Evolutionary conservation across 2,797 vertebrate species (phyloP), one percentile per base, ranked within the genome.

Genomic region (Pipistrellus pipistrellus): DNA sequence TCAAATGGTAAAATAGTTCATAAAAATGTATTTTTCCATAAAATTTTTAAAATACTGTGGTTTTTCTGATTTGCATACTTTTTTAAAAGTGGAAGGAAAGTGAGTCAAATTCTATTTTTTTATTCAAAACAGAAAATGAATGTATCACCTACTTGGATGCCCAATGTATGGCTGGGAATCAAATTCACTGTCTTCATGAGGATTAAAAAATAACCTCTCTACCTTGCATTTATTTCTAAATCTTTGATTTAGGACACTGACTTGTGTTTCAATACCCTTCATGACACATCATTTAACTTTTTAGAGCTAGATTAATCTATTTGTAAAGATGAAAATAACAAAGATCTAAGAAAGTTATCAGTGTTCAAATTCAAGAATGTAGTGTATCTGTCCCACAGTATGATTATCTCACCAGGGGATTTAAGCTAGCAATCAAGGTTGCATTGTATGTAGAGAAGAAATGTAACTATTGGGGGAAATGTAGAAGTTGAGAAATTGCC

Each of bases 401-500:
- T 73, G 75, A 83, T 44, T 72, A 81, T 90, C 88, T 91, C 71
- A 64, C 17, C 3, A 69, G 46, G 46, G 69, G 18, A 84, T 82
- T 87, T 48, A 93, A 83, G 30, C 55, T 15, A 94, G 46, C 57
- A 92, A 87, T 88, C 73, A 48, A 84, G 2, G 38, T 75, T 73
- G 35, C 72, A 78, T 62, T 81, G 8, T 92, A 85, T 46, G 18
- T 77, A 59, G 32, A 92, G n/a, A 90, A 88, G 30, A 25, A 93
- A 93, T 25, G 32, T 78, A 77, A 92, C 88, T 93, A 84, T 81
- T 91, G 30, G 38, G 73, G 64, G 78, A 69, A 76, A 91, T 89
- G 88, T 44, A 71, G 68, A 92, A 94, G 85, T 93, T 96, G 85
- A 95, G 85, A 96, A 96, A 96, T 96, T 95, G 57, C 51, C 85